These are phyloP conservation scores for Acleris literana DNA, from an alignment of 2,888 invertebrate genomes.

Conservation along the genomic window DNA sequence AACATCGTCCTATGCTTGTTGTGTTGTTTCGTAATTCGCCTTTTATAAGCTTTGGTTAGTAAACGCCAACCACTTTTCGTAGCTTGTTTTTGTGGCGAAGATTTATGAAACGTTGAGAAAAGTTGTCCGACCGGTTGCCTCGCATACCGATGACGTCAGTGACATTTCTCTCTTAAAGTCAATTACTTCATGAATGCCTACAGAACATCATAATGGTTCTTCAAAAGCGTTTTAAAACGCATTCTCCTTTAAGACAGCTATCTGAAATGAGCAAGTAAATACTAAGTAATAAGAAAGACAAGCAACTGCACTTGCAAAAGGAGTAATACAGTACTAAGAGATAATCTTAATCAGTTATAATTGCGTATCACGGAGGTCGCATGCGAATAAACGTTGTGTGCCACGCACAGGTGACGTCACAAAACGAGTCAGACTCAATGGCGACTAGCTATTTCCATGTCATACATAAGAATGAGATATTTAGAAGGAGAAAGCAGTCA, in stretches of 20 bases:
- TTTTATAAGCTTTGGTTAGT: too few species aligned
- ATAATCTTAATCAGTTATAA: background rate
- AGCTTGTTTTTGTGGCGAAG: slow-evolving; percentile 22
- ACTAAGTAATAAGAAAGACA: background rate
- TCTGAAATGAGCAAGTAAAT: too few species aligned
- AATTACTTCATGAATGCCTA: slow-evolving; percentile 11
- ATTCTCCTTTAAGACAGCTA: too few species aligned
- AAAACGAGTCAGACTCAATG: slow-evolving; percentile 47
- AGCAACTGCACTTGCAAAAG: background rate
- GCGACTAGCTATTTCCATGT: slow-evolving; percentile 48
- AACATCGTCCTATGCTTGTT: too few species aligned
- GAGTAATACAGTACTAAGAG: background rate
- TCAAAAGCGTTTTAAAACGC: background rate
- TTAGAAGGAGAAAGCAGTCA: slow-evolving; percentile 13
- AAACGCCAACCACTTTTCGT: background rate
- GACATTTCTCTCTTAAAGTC: slow-evolving; percentile 29
- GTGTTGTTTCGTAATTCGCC: too few species aligned
- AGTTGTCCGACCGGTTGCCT: slow-evolving; percentile 29
- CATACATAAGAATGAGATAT: slow-evolving; percentile 33
- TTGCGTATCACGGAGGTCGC: slow-evolving; percentile 37
- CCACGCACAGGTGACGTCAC: slow-evolving; percentile 49
- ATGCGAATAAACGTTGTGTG: slow-evolving; percentile 56
- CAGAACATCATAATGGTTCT: slow-evolving; percentile 10
- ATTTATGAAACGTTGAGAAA: slow-evolving; percentile 34
- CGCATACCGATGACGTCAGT: slow-evolving; percentile 33